Evolutionary conservation across 1,140 invertebrate species (phyloP), one percentile per base, ranked within the genome.

Genomic region (Lutraria rhynchaena): DNA sequence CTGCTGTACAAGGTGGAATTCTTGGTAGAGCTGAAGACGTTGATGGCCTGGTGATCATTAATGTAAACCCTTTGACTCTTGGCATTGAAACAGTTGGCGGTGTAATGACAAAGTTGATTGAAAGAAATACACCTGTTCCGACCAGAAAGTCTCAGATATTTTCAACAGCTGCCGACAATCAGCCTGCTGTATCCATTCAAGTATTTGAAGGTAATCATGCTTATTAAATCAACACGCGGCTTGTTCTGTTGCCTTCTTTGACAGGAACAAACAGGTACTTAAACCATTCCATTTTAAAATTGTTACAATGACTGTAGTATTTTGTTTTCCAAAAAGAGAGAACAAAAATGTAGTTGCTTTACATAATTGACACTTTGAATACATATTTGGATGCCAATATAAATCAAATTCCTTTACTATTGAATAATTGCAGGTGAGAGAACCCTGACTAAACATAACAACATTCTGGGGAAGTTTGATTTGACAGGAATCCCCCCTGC

Each of bases 61-160:
- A 99, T 92, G 99, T 99, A 41, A 99, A 99, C 90, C 98, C 99
- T 87, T 93, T 99, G 61, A 99, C 98, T 75, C 95, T 99, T 95
- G 99, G 99, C 83, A 99, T 99, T 91, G 99, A 99, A 94, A 99
- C 99, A 73, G 98, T 99, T 60, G 99, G 99, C 81, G 99, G 99
- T 82, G 98, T 99, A 9, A 99, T 99, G 99, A 99, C 99, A 71
- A 99, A 99, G 92, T 94, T 99, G 35, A 99, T 99, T 91, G 96
- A 97, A 76, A 93, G 99, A 88, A 99, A 99, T 93, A 99, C 98
- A 57, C 98, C 99, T 57, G 99, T 99, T 87, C 99, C 99, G 11
- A 99, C 98, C n/a, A 99, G 99, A 93, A 99, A 99, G 92, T 98
- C 97, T 11, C 98, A 99, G 91, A 98, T 99, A 87, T 99, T 99